Base-by-base conservation (phyloP, 2,797 vertebrate genomes). In the Macrochelys suwanniensis region DNA sequence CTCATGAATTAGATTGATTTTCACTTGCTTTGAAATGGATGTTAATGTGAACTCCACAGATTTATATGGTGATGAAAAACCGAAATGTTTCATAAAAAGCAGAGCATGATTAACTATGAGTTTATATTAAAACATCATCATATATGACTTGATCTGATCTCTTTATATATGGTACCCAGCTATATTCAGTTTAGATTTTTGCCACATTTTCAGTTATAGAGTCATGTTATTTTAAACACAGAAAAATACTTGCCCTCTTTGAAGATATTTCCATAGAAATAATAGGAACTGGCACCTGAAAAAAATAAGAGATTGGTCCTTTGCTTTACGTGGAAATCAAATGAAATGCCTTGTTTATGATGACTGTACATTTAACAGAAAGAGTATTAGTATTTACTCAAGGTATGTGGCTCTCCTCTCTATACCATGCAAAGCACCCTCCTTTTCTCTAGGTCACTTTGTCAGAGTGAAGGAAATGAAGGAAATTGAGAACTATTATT, bases 181-280 rank as follows among this genome's bases (percentile, higher is more conserved):
- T 6, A 19, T 47, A 7, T 19, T 37, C 2, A 80, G 1, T 59
- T 61, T 82, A 80, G 10, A 85, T 2, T 26, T 94, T 92, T 2
- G 0, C 87, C 79, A 51, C 2, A 31, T 57, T 59, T 59, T 71
- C 1, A 65, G 8, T 80, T 71, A 50, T 33, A 85, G 21, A 80
- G 45, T 78, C 0, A 4, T 84, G 76, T 7, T 23, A 49, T 89
- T 88, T 89, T 31, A 85, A 54, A 94, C 11, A 51, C 80, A 25
- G 5, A 37, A 47, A 28, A 85, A 49, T 78, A 85, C 99, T 98
- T 99, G 99, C 99, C 98, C 99, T 98, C 98, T 99, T 99, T 82
- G 99, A 98, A 90, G 99, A 99, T 96, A 99, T 99, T 95, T 99
- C 98, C 97, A 99, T 99, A 96, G 99, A 99, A 95, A 98, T 98